Evolutionary conservation across 2,113 vertebrate genomes (phyloP).

Genomic region (Ameiurus melas): DNA sequence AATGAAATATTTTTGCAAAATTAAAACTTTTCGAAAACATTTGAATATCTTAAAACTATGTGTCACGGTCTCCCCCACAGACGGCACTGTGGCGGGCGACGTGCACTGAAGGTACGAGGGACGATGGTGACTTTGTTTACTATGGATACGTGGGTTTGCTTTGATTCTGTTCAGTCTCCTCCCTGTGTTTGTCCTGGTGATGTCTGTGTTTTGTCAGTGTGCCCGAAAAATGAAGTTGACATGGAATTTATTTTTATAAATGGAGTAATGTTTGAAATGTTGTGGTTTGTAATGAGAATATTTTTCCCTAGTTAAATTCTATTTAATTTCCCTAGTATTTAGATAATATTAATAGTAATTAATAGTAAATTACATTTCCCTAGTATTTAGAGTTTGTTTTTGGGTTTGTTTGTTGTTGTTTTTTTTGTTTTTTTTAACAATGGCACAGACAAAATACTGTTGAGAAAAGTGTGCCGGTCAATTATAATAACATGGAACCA

Average conservation of each 20-base stretch:
- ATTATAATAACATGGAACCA: neutral
- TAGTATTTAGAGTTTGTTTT: neutral
- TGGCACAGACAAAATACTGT: neutral
- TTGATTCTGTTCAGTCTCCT: too few relatives aligned
- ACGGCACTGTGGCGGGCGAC: too few relatives aligned
- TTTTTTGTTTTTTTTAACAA: neutral
- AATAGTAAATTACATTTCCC: too few relatives aligned
- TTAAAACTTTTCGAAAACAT: neutral
- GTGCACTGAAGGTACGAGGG: too few relatives aligned
- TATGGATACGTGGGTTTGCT: too few relatives aligned
- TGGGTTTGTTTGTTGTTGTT: too few relatives aligned
- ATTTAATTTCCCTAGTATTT: too few relatives aligned
- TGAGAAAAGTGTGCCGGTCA: neutral
- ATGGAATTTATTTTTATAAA: neutral
- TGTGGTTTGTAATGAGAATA: neutral
- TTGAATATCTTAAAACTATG: neutral
- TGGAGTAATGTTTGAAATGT: neutral
- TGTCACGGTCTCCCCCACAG: too few relatives aligned
- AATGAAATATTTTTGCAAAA: neutral
- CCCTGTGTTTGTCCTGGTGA: neutral
- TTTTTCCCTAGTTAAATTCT: neutral
- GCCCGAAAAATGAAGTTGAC: neutral
- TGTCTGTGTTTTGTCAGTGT: neutral
- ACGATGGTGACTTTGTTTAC: too few relatives aligned
- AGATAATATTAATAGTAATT: too few relatives aligned